phyloP scores from a whole-genome alignment of 2,797 vertebrate genomes.

The Kryptolebias ocellatus region DNA sequence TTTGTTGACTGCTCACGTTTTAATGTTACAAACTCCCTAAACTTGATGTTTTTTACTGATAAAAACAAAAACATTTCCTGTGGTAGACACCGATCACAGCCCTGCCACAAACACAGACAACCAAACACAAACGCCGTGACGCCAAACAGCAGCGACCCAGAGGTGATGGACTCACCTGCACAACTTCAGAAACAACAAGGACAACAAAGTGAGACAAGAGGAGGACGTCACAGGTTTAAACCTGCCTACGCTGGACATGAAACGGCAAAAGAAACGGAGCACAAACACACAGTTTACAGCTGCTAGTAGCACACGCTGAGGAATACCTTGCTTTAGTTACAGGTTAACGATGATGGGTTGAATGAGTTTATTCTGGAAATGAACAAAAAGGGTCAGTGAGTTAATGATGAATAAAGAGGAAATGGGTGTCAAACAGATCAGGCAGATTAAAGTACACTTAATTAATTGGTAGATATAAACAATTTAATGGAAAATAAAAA shows the following conservation, averaged over 20 bases:
- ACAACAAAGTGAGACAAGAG: slow-evolving; percentile 21
- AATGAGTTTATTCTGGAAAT: slow-evolving; percentile 79
- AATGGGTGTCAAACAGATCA: slow-evolving; percentile 30
- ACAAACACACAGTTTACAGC: slow-evolving; percentile 21
- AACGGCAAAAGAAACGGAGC: slow-evolving; percentile 1
- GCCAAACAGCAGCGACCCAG: slow-evolving; percentile 29
- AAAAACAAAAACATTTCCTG: too few species aligned
- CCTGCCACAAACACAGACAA: slow-evolving; percentile 14
- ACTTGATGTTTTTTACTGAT: neutral
- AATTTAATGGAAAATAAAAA: slow-evolving; percentile 13
- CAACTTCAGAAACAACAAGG: slow-evolving; percentile 11
- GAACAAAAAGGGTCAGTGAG: slow-evolving; percentile 64
- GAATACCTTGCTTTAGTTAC: slow-evolving; percentile 82
- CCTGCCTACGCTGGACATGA: neutral
- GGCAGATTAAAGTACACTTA: slow-evolving; percentile 17
- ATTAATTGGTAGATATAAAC: neutral
- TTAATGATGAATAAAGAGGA: slow-evolving; percentile 50
- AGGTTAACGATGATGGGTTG: slow-evolving; percentile 74
- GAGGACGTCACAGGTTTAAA: neutral
- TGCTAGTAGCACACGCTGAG: neutral
- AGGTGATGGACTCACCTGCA: slow-evolving; percentile 12
- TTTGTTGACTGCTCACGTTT: too few species aligned
- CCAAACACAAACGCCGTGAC: neutral
- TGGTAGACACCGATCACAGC: too few species aligned
- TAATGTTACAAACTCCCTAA: neutral